Conservation (phyloP, 92 coral and sea anemone genomes). For the Anthopleura xanthogrammica region DNA sequence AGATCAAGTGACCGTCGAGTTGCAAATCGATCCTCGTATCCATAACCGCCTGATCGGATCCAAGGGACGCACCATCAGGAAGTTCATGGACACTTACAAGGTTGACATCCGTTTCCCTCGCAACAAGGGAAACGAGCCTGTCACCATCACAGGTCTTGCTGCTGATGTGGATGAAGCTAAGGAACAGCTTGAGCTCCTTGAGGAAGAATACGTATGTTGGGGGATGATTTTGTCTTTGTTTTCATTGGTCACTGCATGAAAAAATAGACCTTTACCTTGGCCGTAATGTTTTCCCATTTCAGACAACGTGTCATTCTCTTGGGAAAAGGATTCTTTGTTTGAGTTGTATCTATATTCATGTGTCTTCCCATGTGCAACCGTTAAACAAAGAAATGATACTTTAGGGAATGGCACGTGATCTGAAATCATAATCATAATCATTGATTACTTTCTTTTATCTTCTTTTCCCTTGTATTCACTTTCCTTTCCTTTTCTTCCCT, state of each 20-base stretch:
- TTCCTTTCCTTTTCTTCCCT: neutral
- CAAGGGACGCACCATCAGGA: constrained; percentile 88
- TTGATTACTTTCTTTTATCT: too few species aligned
- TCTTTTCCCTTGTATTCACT: neutral
- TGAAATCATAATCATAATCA: too few species aligned
- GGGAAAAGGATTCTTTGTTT: too few species aligned
- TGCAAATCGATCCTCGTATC: constrained; percentile 89
- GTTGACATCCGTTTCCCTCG: constrained; percentile 99
- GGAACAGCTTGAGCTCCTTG: constrained; percentile 86
- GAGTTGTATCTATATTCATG: too few species aligned
- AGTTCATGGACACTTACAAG: constrained; percentile 87
- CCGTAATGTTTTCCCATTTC: too few species aligned
- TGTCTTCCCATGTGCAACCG: too few species aligned
- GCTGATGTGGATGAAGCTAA: constrained; percentile 94
- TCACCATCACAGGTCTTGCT: constrained; percentile 79
- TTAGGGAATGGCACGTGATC: too few species aligned
- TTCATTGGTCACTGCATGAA: too few species aligned
- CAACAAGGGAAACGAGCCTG: constrained; percentile 80
- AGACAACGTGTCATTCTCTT: too few species aligned
- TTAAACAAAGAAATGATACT: too few species aligned
- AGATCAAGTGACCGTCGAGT: constrained; percentile 84
- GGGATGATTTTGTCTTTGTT: too few species aligned
- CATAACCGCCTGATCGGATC: constrained; percentile 96
- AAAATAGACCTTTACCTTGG: too few species aligned
- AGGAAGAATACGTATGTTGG: constrained; percentile 94